A percentile compares a stretch with the other conserved stretches of the same genome.
These are phyloP conservation scores for Autographa pulchrina DNA, from an alignment of 2,888 invertebrate genomes.

Conservation along the genomic window DNA sequence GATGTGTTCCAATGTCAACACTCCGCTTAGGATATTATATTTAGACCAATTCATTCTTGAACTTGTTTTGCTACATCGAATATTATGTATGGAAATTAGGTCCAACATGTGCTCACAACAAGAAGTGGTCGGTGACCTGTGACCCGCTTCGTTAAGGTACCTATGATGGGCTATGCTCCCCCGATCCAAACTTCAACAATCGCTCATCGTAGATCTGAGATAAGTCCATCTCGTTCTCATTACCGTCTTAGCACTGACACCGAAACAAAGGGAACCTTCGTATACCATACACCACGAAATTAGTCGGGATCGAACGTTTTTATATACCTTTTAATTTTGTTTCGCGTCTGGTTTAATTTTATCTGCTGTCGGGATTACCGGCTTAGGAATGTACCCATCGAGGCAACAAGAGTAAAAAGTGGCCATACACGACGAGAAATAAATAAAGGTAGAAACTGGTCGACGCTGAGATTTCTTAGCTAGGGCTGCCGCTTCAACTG, in stretches of 20 bases:
- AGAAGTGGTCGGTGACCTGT: slow-evolving; percentile 56
- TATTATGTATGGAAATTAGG: slow-evolving; percentile 27
- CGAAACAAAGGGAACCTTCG: slow-evolving; percentile 64
- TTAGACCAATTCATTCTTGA: slow-evolving; percentile 12
- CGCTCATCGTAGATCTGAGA: slow-evolving; percentile 60
- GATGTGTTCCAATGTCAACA: slow-evolving; percentile 48
- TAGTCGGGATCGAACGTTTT: slow-evolving; percentile 86
- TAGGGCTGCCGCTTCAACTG: slow-evolving; percentile 63
- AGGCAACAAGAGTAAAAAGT: slow-evolving; percentile 86
- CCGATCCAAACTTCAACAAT: slow-evolving; percentile 41
- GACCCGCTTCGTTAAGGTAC: slow-evolving; percentile 51
- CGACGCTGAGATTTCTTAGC: slow-evolving; percentile 83
- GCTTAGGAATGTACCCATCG: slow-evolving; percentile 88
- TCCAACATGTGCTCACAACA: slow-evolving; percentile 16
- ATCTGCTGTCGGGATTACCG: slow-evolving; percentile 88
- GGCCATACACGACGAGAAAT: slow-evolving; percentile 84
- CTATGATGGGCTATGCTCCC: slow-evolving; percentile 20
- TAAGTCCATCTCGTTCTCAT: slow-evolving; percentile 58
- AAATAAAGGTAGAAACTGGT: slow-evolving; percentile 87
- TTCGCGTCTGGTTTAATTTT: slow-evolving; percentile 89
- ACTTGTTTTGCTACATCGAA: slow-evolving; percentile 13
- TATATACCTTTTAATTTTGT: slow-evolving; percentile 88
- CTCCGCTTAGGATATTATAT: slow-evolving; percentile 18
- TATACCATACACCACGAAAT: slow-evolving; percentile 87
- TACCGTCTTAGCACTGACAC: slow-evolving; percentile 54